These are phyloP conservation scores for Sarcophaga subvicina DNA, from an alignment of 2,888 invertebrate species.

Conservation along the genomic window DNA sequence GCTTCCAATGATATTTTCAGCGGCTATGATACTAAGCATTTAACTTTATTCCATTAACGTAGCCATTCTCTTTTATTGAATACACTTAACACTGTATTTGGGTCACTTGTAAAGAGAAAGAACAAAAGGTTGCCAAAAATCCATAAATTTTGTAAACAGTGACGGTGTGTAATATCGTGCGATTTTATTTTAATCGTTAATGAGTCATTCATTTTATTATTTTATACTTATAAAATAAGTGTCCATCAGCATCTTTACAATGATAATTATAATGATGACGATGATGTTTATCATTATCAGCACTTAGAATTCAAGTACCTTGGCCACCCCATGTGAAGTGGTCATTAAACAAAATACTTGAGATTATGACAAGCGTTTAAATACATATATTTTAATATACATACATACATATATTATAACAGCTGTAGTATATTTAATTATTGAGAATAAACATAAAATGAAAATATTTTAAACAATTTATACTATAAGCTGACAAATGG, in stretches of 20 bases:
- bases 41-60: background rate
- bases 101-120: conserved; percentile 10
- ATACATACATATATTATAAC: no score
- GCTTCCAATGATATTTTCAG: no score
- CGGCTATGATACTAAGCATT: background rate
- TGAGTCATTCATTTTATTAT: conserved; percentile 27
- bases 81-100: background rate
- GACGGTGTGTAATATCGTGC: background rate
- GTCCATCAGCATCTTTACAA: conserved; percentile 14
- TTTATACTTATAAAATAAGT: conserved; percentile 22
- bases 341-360: conserved; percentile 39
- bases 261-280: conserved; percentile 28
- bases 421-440: background rate
- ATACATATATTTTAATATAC: background rate
- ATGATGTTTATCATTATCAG: conserved; percentile 34
- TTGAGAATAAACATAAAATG: background rate
- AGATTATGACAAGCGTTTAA: conserved; percentile 6
- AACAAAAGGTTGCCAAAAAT: background rate
- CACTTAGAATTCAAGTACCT: conserved; percentile 26
- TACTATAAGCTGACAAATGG: no score
- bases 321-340: conserved; percentile 30
- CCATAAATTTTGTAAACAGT: conserved; percentile 9
- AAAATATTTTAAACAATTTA: no score
- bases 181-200: conserved; percentile 1
- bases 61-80: background rate